Conservation (phyloP, 2,113 vertebrate species). For the Cromileptes altivelis region DNA sequence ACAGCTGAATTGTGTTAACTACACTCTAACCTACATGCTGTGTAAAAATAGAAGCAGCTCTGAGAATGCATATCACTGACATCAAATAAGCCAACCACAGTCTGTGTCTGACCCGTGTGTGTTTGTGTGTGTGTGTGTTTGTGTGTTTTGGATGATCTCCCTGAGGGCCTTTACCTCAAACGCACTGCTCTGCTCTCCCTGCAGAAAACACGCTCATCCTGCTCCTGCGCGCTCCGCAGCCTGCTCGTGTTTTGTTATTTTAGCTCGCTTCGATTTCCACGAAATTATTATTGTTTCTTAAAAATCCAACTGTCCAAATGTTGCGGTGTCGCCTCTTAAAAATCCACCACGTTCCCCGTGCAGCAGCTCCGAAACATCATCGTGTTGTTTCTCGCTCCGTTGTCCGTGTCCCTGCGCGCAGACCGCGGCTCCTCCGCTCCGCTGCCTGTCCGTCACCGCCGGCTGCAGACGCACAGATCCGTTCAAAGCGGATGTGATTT, state of each 20-base stretch:
- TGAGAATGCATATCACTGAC: conserved; percentile 13
- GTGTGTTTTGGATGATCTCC: conserved; percentile 31
- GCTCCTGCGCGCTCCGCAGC: conserved; percentile 28
- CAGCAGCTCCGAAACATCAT: conserved; percentile 11
- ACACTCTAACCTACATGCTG: background rate
- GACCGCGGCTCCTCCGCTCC: conserved; percentile 18
- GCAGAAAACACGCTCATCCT: conserved; percentile 69
- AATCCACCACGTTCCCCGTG: conserved; percentile 19
- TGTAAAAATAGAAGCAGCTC: conserved; percentile 11
- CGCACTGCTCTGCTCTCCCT: conserved; percentile 49
- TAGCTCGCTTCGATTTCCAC: conserved; percentile 13
- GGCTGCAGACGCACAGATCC: conserved; percentile 14
- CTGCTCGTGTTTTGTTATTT: background rate
- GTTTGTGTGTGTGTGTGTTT: conserved; percentile 8
- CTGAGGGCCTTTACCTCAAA: conserved; percentile 73
- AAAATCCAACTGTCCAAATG: conserved; percentile 14
- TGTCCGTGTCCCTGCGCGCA: conserved; percentile 1
- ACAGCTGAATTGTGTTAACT: conserved; percentile 6
- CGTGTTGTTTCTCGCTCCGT: background rate
- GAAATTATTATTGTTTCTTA: background rate
- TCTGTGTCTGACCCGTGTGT: conserved; percentile 8
- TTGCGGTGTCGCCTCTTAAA: conserved; percentile 9
- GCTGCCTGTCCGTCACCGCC: conserved; percentile 3
- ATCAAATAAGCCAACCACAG: conserved; percentile 15
- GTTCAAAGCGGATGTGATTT: conserved; percentile 30